Conservation (phyloP, 2,797 vertebrate species). For the Scyliorhinus canicula region DNA sequence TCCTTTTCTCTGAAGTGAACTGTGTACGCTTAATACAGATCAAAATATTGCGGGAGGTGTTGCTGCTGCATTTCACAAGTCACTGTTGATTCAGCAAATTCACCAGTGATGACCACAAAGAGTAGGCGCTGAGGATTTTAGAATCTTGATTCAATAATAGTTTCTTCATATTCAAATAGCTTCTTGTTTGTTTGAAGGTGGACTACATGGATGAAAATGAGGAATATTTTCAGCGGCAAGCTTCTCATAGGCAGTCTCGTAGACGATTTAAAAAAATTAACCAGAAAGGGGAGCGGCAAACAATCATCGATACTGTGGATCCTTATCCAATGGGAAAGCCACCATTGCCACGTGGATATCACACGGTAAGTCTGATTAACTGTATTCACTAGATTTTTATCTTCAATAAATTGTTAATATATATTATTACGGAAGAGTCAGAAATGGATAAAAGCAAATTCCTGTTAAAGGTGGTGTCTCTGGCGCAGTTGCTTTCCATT, state of each 20-base stretch:
- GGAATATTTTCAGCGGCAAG: slow-evolving; percentile 96
- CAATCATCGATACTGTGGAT: slow-evolving; percentile 97
- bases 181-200: slow-evolving; percentile 61
- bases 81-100: background rate
- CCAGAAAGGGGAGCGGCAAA: slow-evolving; percentile 96
- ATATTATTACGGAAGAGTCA: background rate
- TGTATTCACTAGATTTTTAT: background rate
- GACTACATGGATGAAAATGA: slow-evolving; percentile 99
- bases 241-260: slow-evolving; percentile 90
- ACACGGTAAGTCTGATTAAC: slow-evolving; percentile 76
- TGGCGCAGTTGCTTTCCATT: background rate
- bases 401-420: background rate
- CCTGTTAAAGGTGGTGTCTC: background rate
- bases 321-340: slow-evolving; percentile 88
- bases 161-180: background rate
- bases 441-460: background rate
- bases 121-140: background rate
- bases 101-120: background rate
- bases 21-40: background rate
- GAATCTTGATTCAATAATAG: background rate
- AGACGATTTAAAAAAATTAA: slow-evolving; percentile 97
- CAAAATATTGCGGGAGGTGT: background rate
- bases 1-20: background rate
- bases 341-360: slow-evolving; percentile 84
- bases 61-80: background rate